A percentile compares a stretch with the other conserved stretches of the same genome.
These are phyloP conservation scores for Notamacropus eugenii DNA, from an alignment of 2,797 vertebrate species.

Conservation along the genomic window DNA sequence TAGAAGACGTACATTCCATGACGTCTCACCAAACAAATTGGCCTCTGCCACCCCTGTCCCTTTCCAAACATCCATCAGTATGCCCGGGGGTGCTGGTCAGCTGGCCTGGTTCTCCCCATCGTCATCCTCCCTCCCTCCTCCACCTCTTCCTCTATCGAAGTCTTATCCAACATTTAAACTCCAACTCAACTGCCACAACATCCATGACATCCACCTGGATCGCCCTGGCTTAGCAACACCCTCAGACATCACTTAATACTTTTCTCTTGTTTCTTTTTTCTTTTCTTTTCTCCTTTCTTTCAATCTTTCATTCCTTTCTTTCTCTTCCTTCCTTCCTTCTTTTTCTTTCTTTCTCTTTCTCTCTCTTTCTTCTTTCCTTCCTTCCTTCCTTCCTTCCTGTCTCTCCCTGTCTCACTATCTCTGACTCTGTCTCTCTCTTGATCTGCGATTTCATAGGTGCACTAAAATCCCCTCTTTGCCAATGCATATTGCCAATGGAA, in stretches of 20 bases:
- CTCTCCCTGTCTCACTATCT: background rate
- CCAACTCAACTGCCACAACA: background rate
- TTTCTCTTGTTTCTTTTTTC: background rate
- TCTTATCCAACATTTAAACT: background rate
- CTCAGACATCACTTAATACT: background rate
- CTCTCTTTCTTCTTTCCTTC: no score
- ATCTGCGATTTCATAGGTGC: background rate
- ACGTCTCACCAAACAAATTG: constrained; percentile 52
- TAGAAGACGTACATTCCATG: constrained; percentile 59
- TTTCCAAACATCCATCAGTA: background rate
- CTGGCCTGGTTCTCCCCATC: background rate
- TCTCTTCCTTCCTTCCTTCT: accelerated
- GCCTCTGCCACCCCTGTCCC: background rate
- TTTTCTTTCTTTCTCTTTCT: no score
- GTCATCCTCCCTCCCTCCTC: background rate
- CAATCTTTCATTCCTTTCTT: accelerated
- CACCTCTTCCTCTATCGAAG: background rate
- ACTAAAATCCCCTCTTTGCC: background rate
- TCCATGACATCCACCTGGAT: background rate
- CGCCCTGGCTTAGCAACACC: background rate
- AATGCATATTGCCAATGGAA: background rate
- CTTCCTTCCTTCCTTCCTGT: background rate
- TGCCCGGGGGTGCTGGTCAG: background rate
- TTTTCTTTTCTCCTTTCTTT: no score
- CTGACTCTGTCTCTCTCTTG: background rate